phyloP scores from a whole-genome alignment of 1,140 invertebrate genomes.

The Apolygus lucorum region DNA sequence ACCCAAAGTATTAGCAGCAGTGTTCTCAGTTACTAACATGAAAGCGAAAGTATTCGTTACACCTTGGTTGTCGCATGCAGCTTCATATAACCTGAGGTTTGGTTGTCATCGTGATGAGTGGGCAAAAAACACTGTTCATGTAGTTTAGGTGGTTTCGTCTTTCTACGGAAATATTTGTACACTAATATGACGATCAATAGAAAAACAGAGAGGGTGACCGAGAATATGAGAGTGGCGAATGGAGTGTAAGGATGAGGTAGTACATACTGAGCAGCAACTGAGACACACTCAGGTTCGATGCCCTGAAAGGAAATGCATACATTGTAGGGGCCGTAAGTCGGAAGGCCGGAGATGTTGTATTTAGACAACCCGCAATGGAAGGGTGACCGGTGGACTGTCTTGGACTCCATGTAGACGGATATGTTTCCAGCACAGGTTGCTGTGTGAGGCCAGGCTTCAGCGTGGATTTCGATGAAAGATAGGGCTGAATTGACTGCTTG shows the following conservation, averaged over 20 bases:
- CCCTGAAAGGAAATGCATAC: slow-evolving; percentile 33
- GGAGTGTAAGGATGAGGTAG: slow-evolving; percentile 30
- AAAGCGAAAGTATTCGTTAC: no score
- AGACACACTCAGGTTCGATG: slow-evolving; percentile 29
- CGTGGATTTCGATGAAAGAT: slow-evolving; percentile 20
- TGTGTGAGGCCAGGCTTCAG: slow-evolving; percentile 31
- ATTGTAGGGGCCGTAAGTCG: slow-evolving; percentile 27
- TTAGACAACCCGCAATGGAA: neutral
- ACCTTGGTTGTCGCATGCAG: slow-evolving; percentile 47
- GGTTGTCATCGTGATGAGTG: slow-evolving; percentile 42
- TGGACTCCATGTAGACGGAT: slow-evolving; percentile 30
- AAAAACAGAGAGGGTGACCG: neutral
- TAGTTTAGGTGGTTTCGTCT: slow-evolving; percentile 36
- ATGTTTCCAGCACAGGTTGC: slow-evolving; percentile 31
- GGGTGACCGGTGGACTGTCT: neutral
- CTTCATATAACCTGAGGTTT: slow-evolving; percentile 47
- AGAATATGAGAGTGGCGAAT: slow-evolving; percentile 22
- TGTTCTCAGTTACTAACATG: no score
- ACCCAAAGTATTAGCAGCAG: no score
- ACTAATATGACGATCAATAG: slow-evolving; percentile 30
- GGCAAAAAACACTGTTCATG: slow-evolving; percentile 42
- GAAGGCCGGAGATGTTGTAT: neutral
- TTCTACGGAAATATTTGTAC: slow-evolving; percentile 35
- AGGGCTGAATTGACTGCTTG: slow-evolving; percentile 30
- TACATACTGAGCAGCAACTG: slow-evolving; percentile 33